Percentiles rank a stretch among this genome's conserved stretches.
phyloP scores from a whole-genome alignment of 2,888 invertebrate genomes.

The Drosophila diplacantha region DNA sequence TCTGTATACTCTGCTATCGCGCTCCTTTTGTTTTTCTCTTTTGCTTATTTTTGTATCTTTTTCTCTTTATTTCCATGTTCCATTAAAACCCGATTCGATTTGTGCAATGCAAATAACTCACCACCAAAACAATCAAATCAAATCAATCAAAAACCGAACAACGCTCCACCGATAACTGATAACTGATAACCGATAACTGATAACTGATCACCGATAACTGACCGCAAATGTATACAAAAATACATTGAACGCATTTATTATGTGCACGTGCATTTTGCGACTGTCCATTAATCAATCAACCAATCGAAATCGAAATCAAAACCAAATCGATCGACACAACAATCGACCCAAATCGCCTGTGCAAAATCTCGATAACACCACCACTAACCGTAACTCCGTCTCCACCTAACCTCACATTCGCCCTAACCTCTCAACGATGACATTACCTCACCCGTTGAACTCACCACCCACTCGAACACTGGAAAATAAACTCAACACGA shows the following conservation, averaged over 20 bases:
- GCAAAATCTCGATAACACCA: constrained; percentile 34
- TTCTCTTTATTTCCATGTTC: constrained; percentile 76
- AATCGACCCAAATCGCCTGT: constrained; percentile 40
- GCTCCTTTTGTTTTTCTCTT: constrained; percentile 73
- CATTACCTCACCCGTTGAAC: constrained; percentile 17
- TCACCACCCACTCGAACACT: constrained; percentile 9
- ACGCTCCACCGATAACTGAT: constrained; percentile 42
- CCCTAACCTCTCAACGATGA: constrained; percentile 26
- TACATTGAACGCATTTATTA: constrained; percentile 61
- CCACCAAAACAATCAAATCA: constrained; percentile 48
- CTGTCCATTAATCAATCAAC: constrained; percentile 45
- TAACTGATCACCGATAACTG: constrained; percentile 36
- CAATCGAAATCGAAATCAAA: constrained; percentile 34
- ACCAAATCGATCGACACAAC: constrained; percentile 29
- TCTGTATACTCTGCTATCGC: constrained; percentile 46
- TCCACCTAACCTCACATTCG: constrained; percentile 38
- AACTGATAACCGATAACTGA: constrained; percentile 29
- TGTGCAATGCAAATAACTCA: constrained; percentile 58
- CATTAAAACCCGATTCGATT: constrained; percentile 74
- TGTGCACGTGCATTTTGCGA: constrained; percentile 61
- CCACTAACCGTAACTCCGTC: constrained; percentile 26
- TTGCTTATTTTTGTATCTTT: constrained; percentile 72
- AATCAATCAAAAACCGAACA: constrained; percentile 52
- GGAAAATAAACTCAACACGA: constrained; percentile 6
- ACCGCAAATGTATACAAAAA: constrained; percentile 69